Percentiles rank a stretch among this genome's conserved stretches.
Evolutionary conservation across 2,113 vertebrate species (phyloP).

Genomic region (Podarcis muralis): DNA sequence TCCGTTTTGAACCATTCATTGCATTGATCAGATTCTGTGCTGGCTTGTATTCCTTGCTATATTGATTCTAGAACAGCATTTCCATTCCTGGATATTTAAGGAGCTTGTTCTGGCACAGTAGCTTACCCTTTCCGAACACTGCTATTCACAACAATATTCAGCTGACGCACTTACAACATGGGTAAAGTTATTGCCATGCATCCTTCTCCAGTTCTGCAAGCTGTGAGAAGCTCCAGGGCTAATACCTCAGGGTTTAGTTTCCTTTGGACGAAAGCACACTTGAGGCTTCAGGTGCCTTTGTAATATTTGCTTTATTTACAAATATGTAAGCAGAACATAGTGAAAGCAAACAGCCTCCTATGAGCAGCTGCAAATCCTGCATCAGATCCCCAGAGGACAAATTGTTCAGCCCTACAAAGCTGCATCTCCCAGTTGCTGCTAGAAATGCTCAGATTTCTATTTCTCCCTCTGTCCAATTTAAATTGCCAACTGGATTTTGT

Average conservation of each 20-base stretch:
- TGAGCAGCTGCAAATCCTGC: background rate
- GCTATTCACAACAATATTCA: constrained; percentile 3
- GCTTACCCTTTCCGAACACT: constrained; percentile 20
- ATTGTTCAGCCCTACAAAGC: background rate
- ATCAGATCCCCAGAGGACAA: background rate
- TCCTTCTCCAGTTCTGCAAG: constrained; percentile 4
- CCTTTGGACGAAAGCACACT: background rate
- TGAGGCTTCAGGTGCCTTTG: background rate
- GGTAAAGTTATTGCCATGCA: constrained; percentile 1
- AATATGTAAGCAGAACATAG: background rate
- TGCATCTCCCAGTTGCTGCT: background rate
- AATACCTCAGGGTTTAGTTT: background rate
- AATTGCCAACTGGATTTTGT: background rate
- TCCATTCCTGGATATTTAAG: constrained; percentile 11
- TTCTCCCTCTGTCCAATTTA: background rate
- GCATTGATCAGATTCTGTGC: background rate
- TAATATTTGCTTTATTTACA: background rate
- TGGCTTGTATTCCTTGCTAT: background rate
- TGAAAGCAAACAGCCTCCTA: background rate
- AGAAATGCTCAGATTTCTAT: background rate
- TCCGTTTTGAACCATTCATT: background rate
- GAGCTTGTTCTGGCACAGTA: background rate
- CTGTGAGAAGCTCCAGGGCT: background rate
- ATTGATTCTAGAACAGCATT: background rate
- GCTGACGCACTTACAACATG: constrained; percentile 30